Percentiles rank a stretch among this genome's conserved stretches.
phyloP scores from a whole-genome alignment of 2,113 vertebrate genomes.

The Tor tambroides region DNA sequence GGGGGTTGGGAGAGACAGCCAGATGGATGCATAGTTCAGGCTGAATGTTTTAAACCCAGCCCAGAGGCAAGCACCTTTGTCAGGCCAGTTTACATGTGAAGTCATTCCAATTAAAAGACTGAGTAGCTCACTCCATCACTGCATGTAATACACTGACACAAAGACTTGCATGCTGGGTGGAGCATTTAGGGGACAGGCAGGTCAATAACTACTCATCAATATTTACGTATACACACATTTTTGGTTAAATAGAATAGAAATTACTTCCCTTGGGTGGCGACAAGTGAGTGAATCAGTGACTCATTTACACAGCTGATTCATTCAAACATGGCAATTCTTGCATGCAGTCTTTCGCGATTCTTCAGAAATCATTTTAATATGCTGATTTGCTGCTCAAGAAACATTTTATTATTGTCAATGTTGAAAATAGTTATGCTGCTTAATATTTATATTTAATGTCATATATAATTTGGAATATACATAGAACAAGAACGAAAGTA shows the following conservation, averaged over 20 bases:
- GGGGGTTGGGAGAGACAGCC: slow-evolving; percentile 81
- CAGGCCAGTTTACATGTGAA: slow-evolving; percentile 72
- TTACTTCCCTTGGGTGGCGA: too few relatives aligned
- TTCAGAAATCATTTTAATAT: neutral
- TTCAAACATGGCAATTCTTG: neutral
- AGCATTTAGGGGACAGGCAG: neutral
- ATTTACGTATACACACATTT: neutral
- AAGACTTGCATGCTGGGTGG: slow-evolving; percentile 2
- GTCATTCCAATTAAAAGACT: slow-evolving; percentile 75
- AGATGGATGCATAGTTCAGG: slow-evolving; percentile 85
- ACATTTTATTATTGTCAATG: neutral
- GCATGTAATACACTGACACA: slow-evolving; percentile 64
- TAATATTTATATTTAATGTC: neutral
- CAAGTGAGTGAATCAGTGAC: neutral
- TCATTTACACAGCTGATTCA: neutral
- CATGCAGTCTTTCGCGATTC: neutral
- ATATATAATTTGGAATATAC: neutral
- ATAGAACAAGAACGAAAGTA: neutral
- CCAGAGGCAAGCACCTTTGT: slow-evolving; percentile 81
- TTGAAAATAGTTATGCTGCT: neutral
- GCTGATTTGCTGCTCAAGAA: neutral
- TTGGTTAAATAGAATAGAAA: neutral
- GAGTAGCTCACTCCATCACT: slow-evolving; percentile 74
- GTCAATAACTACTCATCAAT: neutral
- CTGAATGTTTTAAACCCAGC: slow-evolving; percentile 86